These are phyloP conservation scores for Lepidostoma basale DNA, from an alignment of 1,140 invertebrate genomes.

Conservation along the genomic window DNA sequence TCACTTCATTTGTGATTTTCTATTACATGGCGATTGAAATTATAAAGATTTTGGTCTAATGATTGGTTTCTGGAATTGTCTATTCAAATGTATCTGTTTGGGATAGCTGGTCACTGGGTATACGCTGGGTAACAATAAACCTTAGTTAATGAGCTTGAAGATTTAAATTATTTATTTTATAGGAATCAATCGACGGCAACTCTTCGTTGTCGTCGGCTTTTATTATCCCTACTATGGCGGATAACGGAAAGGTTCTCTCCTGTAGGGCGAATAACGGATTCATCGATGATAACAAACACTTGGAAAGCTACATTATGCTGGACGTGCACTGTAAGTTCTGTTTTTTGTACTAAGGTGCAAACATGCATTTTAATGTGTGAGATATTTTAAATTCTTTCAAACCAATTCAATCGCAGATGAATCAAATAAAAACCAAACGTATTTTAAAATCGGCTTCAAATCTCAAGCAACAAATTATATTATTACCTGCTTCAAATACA, in stretches of 20 bases:
- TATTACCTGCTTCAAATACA: neutral
- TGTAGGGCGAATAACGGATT: conserved; percentile 82
- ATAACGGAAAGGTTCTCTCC: conserved; percentile 78
- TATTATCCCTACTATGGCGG: conserved; percentile 70
- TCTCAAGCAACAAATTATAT: neutral
- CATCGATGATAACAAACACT: conserved; percentile 70
- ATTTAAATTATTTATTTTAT: conserved; percentile 48
- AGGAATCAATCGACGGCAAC: conserved; percentile 76
- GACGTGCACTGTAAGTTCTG: conserved; percentile 82
- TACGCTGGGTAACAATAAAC: no score
- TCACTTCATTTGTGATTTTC: no score
- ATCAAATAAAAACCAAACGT: neutral
- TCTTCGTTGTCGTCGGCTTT: conserved; percentile 73
- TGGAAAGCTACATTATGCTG: conserved; percentile 79
- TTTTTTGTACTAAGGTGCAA: no score
- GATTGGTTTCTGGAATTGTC: no score
- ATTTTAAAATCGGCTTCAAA: neutral
- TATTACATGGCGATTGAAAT: no score
- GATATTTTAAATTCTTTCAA: conserved; percentile 6
- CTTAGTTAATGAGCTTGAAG: no score
- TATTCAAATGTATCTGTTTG: no score
- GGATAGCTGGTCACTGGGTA: no score
- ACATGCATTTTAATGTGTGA: conserved; percentile 5
- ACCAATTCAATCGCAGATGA: neutral
- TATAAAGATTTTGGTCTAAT: no score